Percentiles rank a stretch among this genome's conserved stretches.
Evolutionary conservation across 64 coral and sea anemone species (phyloP).

Genomic region (Orbicella faveolata): DNA sequence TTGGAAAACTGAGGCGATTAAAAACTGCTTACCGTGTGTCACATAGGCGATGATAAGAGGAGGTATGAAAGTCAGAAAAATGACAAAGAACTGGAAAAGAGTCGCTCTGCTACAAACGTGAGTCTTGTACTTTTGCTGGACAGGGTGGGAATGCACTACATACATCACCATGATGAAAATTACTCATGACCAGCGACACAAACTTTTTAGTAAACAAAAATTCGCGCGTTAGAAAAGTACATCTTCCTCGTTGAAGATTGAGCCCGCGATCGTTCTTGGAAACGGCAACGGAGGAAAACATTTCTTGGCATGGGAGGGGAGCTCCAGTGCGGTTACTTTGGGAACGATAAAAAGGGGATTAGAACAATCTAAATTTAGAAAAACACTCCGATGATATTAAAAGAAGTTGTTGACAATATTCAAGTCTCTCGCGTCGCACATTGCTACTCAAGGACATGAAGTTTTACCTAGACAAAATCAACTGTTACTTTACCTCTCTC

Average conservation of each 20-base stretch:
- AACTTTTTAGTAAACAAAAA: slow-evolving; percentile 43
- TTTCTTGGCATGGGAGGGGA: not conserved
- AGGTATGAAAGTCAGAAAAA: slow-evolving; percentile 85
- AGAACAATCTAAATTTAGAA: not conserved
- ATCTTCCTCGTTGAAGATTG: slow-evolving; percentile 30
- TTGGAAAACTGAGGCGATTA: too few species aligned
- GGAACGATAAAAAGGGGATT: not conserved
- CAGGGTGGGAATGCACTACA: slow-evolving; percentile 88
- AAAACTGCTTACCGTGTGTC: slow-evolving; percentile 68
- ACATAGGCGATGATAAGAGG: slow-evolving; percentile 92
- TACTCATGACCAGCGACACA: not conserved
- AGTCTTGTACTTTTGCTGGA: slow-evolving; percentile 91
- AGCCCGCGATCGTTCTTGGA: slow-evolving; percentile 36
- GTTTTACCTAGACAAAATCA: too few species aligned
- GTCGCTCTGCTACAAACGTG: slow-evolving; percentile 92
- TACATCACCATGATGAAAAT: slow-evolving; percentile 96
- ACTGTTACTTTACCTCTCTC: not conserved
- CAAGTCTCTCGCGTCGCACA: too few species aligned
- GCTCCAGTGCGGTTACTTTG: not conserved
- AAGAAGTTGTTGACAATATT: too few species aligned
- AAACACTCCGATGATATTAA: too few species aligned
- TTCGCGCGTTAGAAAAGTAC: slow-evolving; percentile 44
- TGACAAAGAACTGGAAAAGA: slow-evolving; percentile 90
- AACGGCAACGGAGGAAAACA: not conserved
- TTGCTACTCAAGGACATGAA: too few species aligned